These are phyloP conservation scores for Protodeltote pygarga DNA, from an alignment of 2,888 invertebrate species.

Conservation along the genomic window DNA sequence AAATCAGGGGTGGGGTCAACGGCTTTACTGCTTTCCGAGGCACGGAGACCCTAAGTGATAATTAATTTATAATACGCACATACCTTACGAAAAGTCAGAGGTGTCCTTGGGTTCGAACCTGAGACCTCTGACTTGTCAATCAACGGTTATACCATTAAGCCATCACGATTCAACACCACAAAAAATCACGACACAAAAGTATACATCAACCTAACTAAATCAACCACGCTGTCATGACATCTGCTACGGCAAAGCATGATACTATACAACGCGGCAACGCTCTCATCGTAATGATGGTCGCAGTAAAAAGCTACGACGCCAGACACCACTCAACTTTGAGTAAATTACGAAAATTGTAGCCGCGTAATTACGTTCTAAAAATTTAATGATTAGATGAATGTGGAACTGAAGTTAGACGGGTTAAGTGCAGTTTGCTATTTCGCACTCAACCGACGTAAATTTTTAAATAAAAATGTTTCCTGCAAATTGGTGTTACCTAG, in stretches of 20 bases:
- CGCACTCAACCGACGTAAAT: constrained; percentile 1
- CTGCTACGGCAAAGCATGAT: constrained; percentile 10
- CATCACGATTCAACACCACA: too few species aligned
- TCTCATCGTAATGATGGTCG: constrained; percentile 30
- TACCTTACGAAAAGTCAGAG: too few species aligned
- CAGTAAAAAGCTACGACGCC: constrained; percentile 33
- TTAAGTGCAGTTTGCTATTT: constrained; percentile 18
- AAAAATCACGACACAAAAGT: too few species aligned
- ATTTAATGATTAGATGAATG: constrained; percentile 34
- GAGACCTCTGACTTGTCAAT: too few species aligned
- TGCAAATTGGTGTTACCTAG: constrained; percentile 8
- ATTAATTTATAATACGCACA: too few species aligned
- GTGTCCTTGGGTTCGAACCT: too few species aligned
- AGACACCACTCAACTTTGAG: constrained; percentile 36
- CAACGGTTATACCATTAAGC: too few species aligned
- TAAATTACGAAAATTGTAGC: constrained; percentile 33
- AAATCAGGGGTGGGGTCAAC: too few species aligned
- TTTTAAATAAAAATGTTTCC: constrained; percentile 28
- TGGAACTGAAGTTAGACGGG: constrained; percentile 17
- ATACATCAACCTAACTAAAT: constrained; percentile 12
- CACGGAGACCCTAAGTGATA: too few species aligned
- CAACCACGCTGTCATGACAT: constrained; percentile 9
- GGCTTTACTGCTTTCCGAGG: too few species aligned
- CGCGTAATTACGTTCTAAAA: constrained; percentile 37
- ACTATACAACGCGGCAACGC: constrained; percentile 18